Base-by-base conservation (phyloP, 2,797 vertebrate genomes). In the Ispidina lecontei region DNA sequence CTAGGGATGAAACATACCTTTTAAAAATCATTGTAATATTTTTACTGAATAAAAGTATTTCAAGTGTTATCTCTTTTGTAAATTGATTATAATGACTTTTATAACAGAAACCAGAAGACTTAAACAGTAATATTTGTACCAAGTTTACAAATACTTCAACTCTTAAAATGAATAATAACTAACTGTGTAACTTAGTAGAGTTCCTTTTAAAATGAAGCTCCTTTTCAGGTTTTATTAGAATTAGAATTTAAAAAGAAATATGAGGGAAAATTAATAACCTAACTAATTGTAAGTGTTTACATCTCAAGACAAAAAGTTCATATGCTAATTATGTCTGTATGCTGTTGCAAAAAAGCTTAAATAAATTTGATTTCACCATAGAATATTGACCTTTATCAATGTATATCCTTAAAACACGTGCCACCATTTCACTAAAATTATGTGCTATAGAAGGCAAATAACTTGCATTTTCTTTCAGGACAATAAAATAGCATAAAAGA, bases 1-100 rank as follows among this genome's bases (percentile, higher is more conserved):
- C 23, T 71, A 44, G 71, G 58, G 39, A 77, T 69, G 8, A 63
- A 94, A 46, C 15, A 29, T 26, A 43, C 46, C 10, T 87, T 87
- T 75, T 51, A 59, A 81, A 91, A 84, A 67, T 41, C 3, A 59
- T 59, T 91, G n/a, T 95, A 93, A 80, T 69, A 85, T 28, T 12
- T 74, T 81, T 83, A 51, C 28, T 47, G 35, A 88, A 78, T 78
- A 79, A 92, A 95, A 89, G 44, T 68, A 91, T 72, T 85, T 90
- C 25, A 75, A 63, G 3, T 81, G 28, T 86, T 84, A 41, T 44
- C 51, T 89, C 37, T 72, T 37, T 77, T 78, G 28, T 69, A 78
- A 84, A 26, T 75, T 81, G 39, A 47, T 89, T 46, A 76, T 82
- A 49, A 28, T 21, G 79, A 78, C 23, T 72, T 88, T 71, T 73